phyloP scores from a whole-genome alignment of 2,797 vertebrate species.

The Bryconaethiops microstoma region DNA sequence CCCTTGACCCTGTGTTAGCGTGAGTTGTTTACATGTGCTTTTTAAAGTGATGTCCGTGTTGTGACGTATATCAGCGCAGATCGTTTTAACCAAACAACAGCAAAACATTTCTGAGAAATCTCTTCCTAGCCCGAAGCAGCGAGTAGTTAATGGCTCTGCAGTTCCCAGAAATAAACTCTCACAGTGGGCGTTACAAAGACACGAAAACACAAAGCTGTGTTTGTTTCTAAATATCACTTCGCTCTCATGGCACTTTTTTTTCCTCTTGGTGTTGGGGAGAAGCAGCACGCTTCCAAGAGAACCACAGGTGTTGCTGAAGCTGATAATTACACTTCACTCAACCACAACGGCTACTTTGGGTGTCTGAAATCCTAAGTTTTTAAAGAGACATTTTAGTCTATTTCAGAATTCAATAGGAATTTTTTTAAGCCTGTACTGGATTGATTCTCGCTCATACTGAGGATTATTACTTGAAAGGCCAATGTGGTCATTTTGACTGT shows the following conservation, averaged over 20 bases:
- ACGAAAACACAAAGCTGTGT: not conserved
- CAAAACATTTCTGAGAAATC: not conserved
- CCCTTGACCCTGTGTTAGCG: not conserved
- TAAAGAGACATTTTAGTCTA: not conserved
- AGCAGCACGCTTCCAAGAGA: not conserved
- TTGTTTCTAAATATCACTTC: conserved; percentile 4
- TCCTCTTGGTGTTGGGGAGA: not conserved
- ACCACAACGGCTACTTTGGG: not conserved
- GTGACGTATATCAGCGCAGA: not conserved
- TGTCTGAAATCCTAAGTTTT: not conserved
- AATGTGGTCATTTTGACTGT: no score
- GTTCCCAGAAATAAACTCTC: conserved; percentile 13
- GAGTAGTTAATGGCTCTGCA: not conserved
- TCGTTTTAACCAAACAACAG: not conserved
- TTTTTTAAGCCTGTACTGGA: no score
- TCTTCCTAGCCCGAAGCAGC: not conserved
- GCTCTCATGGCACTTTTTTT: not conserved
- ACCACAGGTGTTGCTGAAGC: not conserved
- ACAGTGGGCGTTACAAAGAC: not conserved
- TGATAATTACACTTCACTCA: not conserved
- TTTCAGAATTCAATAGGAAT: no score
- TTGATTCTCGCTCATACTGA: no score
- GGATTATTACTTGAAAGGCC: no score
- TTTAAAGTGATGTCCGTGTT: not conserved
- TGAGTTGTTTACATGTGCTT: not conserved